Conservation (phyloP, 2,113 vertebrate species). For the Uria aalge region DNA sequence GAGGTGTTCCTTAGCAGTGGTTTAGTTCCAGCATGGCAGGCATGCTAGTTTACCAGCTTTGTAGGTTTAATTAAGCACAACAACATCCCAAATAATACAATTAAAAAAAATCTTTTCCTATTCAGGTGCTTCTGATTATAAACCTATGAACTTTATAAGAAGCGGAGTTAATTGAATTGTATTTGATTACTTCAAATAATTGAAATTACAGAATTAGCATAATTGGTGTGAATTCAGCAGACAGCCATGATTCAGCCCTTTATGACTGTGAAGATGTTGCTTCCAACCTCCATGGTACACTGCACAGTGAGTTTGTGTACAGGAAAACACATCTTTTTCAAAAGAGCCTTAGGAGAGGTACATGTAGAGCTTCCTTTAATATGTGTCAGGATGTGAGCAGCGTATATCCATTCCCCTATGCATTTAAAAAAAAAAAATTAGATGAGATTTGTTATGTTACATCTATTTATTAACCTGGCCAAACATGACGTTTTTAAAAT, state of each 20-base stretch:
- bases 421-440: not conserved
- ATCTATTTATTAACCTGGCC: not conserved
- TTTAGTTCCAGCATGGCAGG: not conserved
- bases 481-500: not conserved
- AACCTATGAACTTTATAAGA: not conserved
- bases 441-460: not conserved
- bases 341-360: not conserved
- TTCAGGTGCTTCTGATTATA: not conserved
- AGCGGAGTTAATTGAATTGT: not conserved
- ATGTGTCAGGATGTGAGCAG: not conserved
- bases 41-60: not conserved
- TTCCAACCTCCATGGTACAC: not conserved
- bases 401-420: not conserved
- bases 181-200: slow-evolving; percentile 14
- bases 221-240: not conserved
- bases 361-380: not conserved
- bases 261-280: not conserved
- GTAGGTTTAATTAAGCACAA: not conserved
- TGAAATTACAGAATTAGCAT: not conserved
- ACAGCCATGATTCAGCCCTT: not conserved
- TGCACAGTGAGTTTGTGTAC: not conserved
- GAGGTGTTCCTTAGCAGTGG: not conserved
- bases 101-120: not conserved
- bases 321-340: not conserved
- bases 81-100: not conserved